These are phyloP conservation scores for Teleogryllus oceanicus DNA, from an alignment of 2,888 invertebrate genomes.

Conservation along the genomic window DNA sequence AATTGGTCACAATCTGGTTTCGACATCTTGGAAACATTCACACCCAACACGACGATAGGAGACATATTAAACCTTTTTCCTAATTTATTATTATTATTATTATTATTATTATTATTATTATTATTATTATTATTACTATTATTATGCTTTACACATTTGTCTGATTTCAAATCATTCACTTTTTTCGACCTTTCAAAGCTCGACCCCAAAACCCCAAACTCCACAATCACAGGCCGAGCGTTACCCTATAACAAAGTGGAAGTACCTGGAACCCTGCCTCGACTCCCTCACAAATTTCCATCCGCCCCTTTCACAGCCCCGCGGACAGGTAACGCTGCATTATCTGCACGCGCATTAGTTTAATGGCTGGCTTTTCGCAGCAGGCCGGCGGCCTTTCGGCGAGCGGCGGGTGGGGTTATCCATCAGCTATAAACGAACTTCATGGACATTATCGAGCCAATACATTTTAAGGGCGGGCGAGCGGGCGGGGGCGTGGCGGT, in stretches of 20 bases:
- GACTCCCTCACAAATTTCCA: not conserved
- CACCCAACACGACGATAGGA: no score
- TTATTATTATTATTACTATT: no score
- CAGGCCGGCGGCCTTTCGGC: not conserved
- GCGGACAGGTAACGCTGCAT: not conserved
- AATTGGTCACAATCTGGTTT: no score
- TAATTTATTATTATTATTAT: no score
- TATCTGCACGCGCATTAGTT: not conserved
- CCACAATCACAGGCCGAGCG: not conserved
- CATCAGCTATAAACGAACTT: conserved; percentile 18
- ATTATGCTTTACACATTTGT: no score
- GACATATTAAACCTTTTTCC: no score
- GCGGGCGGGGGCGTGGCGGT: not conserved
- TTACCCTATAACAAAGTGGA: not conserved
- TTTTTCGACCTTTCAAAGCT: no score
- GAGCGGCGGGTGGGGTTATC: not conserved
- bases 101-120: no score
- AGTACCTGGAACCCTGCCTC: not conserved
- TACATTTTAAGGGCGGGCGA: not conserved
- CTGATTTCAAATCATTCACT: no score
- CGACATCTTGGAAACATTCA: no score
- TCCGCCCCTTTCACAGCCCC: not conserved
- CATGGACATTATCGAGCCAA: conserved; percentile 9
- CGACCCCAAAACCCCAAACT: no score
- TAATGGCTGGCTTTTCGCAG: conserved; percentile 9